phyloP scores from a whole-genome alignment of 2,888 invertebrate species.

The Drosophila suboccidentalis region DNA sequence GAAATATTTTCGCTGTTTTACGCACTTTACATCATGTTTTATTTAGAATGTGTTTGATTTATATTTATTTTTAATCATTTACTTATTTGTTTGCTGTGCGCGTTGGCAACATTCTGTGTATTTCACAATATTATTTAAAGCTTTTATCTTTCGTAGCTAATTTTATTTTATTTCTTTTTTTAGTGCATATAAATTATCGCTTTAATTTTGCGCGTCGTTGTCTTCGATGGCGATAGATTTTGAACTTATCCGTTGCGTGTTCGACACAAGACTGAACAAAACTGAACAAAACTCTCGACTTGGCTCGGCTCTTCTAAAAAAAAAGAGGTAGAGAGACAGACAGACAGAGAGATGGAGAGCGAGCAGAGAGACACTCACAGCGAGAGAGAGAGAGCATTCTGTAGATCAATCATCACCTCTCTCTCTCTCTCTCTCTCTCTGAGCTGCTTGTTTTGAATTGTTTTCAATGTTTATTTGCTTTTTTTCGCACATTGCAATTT shows the following conservation, averaged over 20 bases:
- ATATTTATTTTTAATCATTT: constrained; percentile 20
- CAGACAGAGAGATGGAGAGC: constrained; percentile 14
- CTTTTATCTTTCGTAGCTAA: constrained; percentile 36
- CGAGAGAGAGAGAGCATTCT: constrained; percentile 6
- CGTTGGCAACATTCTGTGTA: constrained; percentile 44
- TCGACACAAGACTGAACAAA: constrained; percentile 80
- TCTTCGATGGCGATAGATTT: constrained; percentile 61
- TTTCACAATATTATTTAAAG: constrained; percentile 64
- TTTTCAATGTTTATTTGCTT: constrained; percentile 16
- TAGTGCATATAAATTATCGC: constrained; percentile 8
- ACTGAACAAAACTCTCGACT: constrained; percentile 18
- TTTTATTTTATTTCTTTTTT: constrained; percentile 12
- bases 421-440: neutral
- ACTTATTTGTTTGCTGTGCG: constrained; percentile 23
- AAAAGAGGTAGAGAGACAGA: neutral
- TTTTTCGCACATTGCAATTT: constrained; percentile 33
- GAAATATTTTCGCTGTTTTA: constrained; percentile 42
- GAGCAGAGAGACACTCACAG: constrained; percentile 4
- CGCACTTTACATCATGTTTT: constrained; percentile 52
- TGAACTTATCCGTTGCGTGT: constrained; percentile 68
- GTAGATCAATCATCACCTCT: constrained; percentile 12
- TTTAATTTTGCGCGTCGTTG: constrained; percentile 50
- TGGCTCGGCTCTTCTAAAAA: neutral
- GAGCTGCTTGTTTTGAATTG: constrained; percentile 9
- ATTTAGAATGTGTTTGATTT: constrained; percentile 17